Evolutionary conservation across 2,888 invertebrate genomes (phyloP).

Genomic region (Celastrina argiolus): DNA sequence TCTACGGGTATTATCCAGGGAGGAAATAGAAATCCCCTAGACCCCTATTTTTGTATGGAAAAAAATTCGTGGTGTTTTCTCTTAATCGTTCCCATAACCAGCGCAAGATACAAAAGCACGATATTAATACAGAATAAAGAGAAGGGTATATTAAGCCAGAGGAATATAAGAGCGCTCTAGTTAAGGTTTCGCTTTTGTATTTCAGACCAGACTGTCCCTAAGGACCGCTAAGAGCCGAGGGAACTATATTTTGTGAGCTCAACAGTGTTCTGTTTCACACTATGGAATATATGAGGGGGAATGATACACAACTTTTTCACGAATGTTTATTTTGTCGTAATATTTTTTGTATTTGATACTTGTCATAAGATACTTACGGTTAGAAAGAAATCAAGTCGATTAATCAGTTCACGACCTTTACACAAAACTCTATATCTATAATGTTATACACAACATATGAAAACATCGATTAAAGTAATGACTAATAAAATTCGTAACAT

Average conservation of each 20-base stretch:
- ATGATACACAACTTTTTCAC: slow-evolving; percentile 36
- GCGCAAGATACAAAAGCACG: neutral
- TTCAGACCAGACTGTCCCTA: neutral
- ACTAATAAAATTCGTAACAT: too few relatives aligned
- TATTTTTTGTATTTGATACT: slow-evolving; percentile 61
- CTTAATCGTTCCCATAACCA: too few relatives aligned
- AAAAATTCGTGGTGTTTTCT: too few relatives aligned
- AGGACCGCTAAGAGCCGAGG: neutral
- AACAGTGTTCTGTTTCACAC: neutral
- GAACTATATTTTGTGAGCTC: slow-evolving; percentile 11
- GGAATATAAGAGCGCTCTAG: slow-evolving; percentile 4
- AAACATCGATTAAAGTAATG: slow-evolving; percentile 7
- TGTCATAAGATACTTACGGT: slow-evolving; percentile 74
- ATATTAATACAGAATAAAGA: neutral
- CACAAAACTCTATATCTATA: slow-evolving; percentile 24
- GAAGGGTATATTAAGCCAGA: neutral
- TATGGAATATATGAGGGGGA: neutral
- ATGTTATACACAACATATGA: neutral
- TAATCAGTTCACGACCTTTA: slow-evolving; percentile 49
- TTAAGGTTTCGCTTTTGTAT: neutral
- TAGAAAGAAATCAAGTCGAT: slow-evolving; percentile 39
- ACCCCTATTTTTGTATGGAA: too few relatives aligned
- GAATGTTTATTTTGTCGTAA: slow-evolving; percentile 67
- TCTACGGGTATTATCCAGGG: too few relatives aligned
- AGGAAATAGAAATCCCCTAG: too few relatives aligned